Conservation (phyloP, 2,797 vertebrate species). For the Darevskia nairensis region DNA sequence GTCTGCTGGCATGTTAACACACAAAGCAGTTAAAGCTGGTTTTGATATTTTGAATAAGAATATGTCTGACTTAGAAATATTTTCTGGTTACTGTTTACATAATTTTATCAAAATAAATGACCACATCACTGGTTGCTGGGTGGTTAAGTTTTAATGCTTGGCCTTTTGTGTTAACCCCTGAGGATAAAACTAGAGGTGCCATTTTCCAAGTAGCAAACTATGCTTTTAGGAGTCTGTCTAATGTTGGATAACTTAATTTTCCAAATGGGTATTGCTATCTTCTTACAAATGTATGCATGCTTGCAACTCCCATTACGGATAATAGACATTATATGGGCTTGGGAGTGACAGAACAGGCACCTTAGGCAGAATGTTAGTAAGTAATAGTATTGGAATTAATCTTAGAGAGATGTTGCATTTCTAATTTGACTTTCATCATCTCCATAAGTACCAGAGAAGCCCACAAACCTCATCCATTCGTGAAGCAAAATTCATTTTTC, state of each 20-base stretch:
- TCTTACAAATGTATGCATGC: slow-evolving; percentile 39
- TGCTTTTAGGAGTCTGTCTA: slow-evolving; percentile 40
- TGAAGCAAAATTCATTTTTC: slow-evolving; percentile 56
- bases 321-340: slow-evolving; percentile 41
- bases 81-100: background rate
- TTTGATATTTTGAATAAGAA: too few relatives aligned
- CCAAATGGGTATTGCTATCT: slow-evolving; percentile 41
- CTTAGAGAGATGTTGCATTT: slow-evolving; percentile 49
- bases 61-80: background rate
- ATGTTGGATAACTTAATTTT: slow-evolving; percentile 41
- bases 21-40: too few relatives aligned
- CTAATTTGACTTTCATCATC: slow-evolving; percentile 53
- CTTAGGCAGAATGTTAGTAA: slow-evolving; percentile 42
- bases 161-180: background rate
- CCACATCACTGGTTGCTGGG: background rate
- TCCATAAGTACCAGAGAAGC: slow-evolving; percentile 27
- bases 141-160: background rate
- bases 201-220: slow-evolving; percentile 34
- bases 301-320: slow-evolving; percentile 2
- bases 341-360: slow-evolving; percentile 34
- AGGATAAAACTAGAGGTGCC: slow-evolving; percentile 15
- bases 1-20: too few relatives aligned
- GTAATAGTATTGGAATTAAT: slow-evolving; percentile 44
- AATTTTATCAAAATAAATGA: background rate
- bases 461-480: slow-evolving; percentile 39